Percentiles rank a stretch among this genome's conserved stretches.
These are phyloP conservation scores for Zaprionus kolodkinae DNA, from an alignment of 1,140 invertebrate species.

Conservation along the genomic window DNA sequence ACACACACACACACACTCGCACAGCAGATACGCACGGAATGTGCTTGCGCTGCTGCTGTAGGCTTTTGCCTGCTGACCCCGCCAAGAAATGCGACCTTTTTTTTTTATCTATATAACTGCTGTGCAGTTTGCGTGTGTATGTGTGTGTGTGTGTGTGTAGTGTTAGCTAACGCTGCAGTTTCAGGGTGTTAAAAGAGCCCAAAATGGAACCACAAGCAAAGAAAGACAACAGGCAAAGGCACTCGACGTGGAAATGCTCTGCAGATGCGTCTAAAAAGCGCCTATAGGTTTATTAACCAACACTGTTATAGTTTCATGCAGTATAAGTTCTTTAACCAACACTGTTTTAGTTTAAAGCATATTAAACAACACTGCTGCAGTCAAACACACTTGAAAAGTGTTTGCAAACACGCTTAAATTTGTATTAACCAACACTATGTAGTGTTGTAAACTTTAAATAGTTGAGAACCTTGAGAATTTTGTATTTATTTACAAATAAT, in stretches of 20 bases:
- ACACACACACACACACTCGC: neutral
- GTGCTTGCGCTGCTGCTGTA: neutral
- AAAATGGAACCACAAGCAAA: neutral
- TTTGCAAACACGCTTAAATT: neutral
- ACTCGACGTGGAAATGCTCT: too few species aligned
- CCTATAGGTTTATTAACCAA: too few species aligned
- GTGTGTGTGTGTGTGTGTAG: too few species aligned
- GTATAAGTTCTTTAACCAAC: too few species aligned
- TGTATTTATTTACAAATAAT: too few species aligned
- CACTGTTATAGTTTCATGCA: too few species aligned
- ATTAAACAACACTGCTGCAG: too few species aligned
- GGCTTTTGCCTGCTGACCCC: neutral
- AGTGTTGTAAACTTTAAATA: neutral
- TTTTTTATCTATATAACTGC: neutral
- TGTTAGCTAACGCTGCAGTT: neutral
- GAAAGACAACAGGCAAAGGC: neutral
- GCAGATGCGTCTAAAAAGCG: too few species aligned
- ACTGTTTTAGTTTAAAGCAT: too few species aligned
- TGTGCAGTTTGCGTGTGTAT: neutral
- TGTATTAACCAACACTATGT: neutral
- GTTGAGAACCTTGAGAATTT: too few species aligned
- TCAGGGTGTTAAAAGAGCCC: neutral
- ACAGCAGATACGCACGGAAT: neutral
- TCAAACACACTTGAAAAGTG: too few species aligned
- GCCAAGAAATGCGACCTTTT: neutral